Evolutionary conservation across 2,888 invertebrate species (phyloP).

Genomic region (Cosmopolites sordidus): DNA sequence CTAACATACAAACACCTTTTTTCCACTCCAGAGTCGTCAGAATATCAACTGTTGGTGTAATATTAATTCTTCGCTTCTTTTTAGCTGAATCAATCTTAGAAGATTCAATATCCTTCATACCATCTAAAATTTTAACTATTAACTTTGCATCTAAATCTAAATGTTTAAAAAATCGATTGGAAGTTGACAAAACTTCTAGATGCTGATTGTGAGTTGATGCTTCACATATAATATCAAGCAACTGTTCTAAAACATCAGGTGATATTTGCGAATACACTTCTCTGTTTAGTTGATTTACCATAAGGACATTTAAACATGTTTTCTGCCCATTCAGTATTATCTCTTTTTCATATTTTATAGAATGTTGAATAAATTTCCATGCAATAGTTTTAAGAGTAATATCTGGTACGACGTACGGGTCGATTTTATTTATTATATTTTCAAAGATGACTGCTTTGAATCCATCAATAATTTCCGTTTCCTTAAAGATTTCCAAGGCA

Average conservation of each 20-base stretch:
- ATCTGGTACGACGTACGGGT: constrained; percentile 31
- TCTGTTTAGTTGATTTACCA: constrained; percentile 38
- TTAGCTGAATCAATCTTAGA: constrained; percentile 47
- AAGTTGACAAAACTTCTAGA: constrained; percentile 57
- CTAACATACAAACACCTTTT: constrained; percentile 72
- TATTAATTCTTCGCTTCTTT: constrained; percentile 48
- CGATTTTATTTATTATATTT: constrained; percentile 36
- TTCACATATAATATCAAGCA: constrained; percentile 54
- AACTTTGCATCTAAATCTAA: constrained; percentile 61
- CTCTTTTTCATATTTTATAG: constrained; percentile 53
- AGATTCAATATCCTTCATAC: constrained; percentile 55
- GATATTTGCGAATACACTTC: constrained; percentile 54
- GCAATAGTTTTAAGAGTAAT: constrained; percentile 42
- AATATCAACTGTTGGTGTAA: constrained; percentile 57
- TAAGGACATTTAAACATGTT: constrained; percentile 21
- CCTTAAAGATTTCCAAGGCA: constrained; percentile 26
- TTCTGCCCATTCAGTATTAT: constrained; percentile 19
- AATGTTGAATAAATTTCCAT: constrained; percentile 57
- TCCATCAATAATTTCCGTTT: constrained; percentile 24
- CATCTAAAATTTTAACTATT: constrained; percentile 55
- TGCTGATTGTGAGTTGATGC: constrained; percentile 58
- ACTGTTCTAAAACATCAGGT: constrained; percentile 46
- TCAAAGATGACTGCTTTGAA: constrained; percentile 35
- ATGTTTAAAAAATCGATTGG: constrained; percentile 62
- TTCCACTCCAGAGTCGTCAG: constrained; percentile 70